Evolutionary conservation across 2,888 invertebrate species (phyloP), one percentile per base, ranked within the genome.

Genomic region (Hypselothyrea guttata): DNA sequence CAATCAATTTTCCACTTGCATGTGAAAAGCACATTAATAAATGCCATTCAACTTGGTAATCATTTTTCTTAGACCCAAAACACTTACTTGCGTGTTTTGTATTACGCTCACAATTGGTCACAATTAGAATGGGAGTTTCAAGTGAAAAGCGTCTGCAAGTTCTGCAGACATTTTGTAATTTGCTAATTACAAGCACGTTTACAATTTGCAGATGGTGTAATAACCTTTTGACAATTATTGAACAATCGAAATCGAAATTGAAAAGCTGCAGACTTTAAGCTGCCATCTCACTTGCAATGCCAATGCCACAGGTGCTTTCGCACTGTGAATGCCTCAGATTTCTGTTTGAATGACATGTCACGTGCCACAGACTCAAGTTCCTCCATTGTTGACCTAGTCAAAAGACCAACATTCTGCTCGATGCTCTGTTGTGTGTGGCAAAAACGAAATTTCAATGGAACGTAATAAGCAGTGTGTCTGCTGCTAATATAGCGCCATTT

Each of bases 1-100:
- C 57, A 65, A 71, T 62, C 62, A 56, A 47, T 62, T 73, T 33
- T 18, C 35, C 49, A 59, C 55, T 74, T 51, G 71, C 71, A 70
- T 74, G 71, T 59, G 31, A 56, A 64, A 48, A 44, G 52, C 44
- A 58, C 64, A 70, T 70, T 59, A 54, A 52, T 65, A 53, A 22
- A 47, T 56, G 35, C 28, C 67, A 44, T 45, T 28, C 34, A 57
- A 54, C 51, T 54, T 59, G 49, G 55, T 54, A 58, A 57, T 35
- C 49, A 53, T 58, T 59, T 51, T 22, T 51, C 46, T 42, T 49
- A 52, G 11, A 15, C 53, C 13, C 15, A n/a, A 7, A 7, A 37
- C 40, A 58, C 12, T 27, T 13, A 30, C 16, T 11, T 52, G 35
- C 59, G 42, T 55, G 45, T 16, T 30, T 31, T 30, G 34, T 9